These are phyloP conservation scores for Cygnus buccinator DNA, from an alignment of 2,113 vertebrate species.

Conservation along the genomic window DNA sequence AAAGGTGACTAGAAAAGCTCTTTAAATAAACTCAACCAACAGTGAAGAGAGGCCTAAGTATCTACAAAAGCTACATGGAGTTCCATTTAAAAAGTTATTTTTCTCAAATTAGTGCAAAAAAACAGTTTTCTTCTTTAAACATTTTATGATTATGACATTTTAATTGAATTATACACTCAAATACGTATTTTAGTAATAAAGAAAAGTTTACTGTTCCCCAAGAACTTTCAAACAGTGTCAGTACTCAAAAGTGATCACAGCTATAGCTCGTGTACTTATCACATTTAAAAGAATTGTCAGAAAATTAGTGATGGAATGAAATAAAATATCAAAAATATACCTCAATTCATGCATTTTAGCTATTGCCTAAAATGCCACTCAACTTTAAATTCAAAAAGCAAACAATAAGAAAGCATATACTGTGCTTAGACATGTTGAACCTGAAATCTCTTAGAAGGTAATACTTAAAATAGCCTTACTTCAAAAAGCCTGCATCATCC, in stretches of 20 bases:
- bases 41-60: slow-evolving; percentile 71
- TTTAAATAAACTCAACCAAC: slow-evolving; percentile 87
- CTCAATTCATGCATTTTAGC: neutral
- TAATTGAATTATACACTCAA: slow-evolving; percentile 59
- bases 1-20: slow-evolving; percentile 87
- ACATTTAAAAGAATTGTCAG: neutral
- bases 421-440: slow-evolving; percentile 29
- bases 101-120: slow-evolving; percentile 45
- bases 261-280: neutral
- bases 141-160: slow-evolving; percentile 44
- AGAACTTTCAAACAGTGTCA: slow-evolving; percentile 10
- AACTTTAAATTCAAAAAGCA: neutral
- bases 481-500: neutral
- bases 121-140: slow-evolving; percentile 12
- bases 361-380: neutral
- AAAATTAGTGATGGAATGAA: neutral
- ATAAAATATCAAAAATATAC: neutral
- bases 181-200: slow-evolving; percentile 19
- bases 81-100: slow-evolving; percentile 26
- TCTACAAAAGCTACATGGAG: slow-evolving; percentile 63
- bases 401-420: neutral
- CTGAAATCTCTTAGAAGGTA: slow-evolving; percentile 34
- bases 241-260: neutral
- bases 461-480: slow-evolving; percentile 26
- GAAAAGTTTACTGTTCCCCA: slow-evolving; percentile 19